Evolutionary conservation across 2,888 invertebrate species (phyloP).

Genomic region (Ischnus inquisitorius): DNA sequence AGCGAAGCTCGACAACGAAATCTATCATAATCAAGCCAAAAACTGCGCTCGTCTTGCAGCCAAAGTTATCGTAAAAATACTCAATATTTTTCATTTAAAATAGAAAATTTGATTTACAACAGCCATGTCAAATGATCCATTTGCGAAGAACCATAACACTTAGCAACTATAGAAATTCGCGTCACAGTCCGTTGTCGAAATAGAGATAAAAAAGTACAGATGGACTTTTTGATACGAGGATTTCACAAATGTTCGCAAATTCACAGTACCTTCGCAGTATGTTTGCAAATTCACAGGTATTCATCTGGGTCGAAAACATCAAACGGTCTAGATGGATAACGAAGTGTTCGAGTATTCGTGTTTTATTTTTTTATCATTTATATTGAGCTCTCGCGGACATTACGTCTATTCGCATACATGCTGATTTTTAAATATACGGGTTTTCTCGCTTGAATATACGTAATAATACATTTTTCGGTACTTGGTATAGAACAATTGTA

Average conservation of each 20-base stretch:
- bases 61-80: not conserved
- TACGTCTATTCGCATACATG: slow-evolving; percentile 37
- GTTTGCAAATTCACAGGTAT: not conserved
- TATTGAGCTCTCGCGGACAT: slow-evolving; percentile 57
- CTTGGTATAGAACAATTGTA: slow-evolving; percentile 47
- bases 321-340: slow-evolving; percentile 35
- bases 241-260: not conserved
- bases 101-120: not conserved
- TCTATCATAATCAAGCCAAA: not conserved
- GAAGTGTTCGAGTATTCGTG: slow-evolving; percentile 37
- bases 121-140: not conserved
- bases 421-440: slow-evolving; percentile 40
- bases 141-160: not conserved
- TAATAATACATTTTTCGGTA: slow-evolving; percentile 50
- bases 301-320: slow-evolving; percentile 44
- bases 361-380: slow-evolving; percentile 21
- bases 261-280: not conserved
- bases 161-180: not conserved
- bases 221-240: not conserved
- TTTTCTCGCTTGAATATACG: slow-evolving; percentile 42
- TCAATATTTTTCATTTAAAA: not conserved
- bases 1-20: not conserved
- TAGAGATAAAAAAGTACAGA: not conserved
- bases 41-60: not conserved
- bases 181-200: not conserved